phyloP scores from a whole-genome alignment of 92 coral and sea anemone genomes.

The Epizoanthus rinbou region DNA sequence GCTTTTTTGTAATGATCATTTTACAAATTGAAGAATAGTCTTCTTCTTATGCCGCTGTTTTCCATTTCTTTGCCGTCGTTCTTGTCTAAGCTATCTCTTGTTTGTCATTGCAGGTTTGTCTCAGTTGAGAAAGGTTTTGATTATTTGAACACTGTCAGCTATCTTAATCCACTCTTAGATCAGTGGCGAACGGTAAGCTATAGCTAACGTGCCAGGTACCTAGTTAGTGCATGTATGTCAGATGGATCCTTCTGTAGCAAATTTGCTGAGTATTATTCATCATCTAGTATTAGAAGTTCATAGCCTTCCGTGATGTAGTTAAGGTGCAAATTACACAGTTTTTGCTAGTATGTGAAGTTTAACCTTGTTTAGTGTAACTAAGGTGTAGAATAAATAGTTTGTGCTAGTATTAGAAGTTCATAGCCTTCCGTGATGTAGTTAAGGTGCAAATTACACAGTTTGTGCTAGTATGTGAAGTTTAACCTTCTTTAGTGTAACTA shows the following conservation, averaged over 20 bases:
- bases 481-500: no score
- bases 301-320: not conserved
- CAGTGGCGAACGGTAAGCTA: conserved; percentile 85
- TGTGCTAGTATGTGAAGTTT: no score
- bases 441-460: not conserved
- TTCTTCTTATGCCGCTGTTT: not conserved
- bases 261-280: no score
- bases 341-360: no score
- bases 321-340: not conserved
- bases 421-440: not conserved
- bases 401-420: no score
- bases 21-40: not conserved
- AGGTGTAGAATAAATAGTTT: no score
- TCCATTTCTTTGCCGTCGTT: not conserved
- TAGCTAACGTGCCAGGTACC: not conserved
- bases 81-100: not conserved
- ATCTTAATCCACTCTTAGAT: conserved; percentile 69
- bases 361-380: no score
- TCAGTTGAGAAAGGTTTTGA: conserved; percentile 93
- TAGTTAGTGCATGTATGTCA: no score
- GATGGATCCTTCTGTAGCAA: no score
- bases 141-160: conserved; percentile 71
- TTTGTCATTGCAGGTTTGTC: conserved; percentile 69
- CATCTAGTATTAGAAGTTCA: no score
- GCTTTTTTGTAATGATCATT: not conserved